Base-by-base conservation (phyloP, 2,888 invertebrate genomes). In the Ophion slaviceki region DNA sequence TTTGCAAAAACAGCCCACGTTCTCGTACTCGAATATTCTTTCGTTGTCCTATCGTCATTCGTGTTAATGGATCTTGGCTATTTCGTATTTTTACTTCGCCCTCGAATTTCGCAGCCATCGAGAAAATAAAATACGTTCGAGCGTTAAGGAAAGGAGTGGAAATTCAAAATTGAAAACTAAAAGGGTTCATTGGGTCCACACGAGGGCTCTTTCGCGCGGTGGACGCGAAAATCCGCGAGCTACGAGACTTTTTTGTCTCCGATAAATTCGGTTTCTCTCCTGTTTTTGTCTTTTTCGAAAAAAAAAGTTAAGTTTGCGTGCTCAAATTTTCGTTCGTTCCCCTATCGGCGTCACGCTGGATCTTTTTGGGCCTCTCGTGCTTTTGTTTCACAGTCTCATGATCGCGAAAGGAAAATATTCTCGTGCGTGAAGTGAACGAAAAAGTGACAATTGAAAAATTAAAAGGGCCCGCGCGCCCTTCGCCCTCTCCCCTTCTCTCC, bases 381-480 rank as follows among this genome's bases (percentile, higher is more conserved):
- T 3, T 70, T 6, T n/a, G 17, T 70, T 28, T 70, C 8, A 14
- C 53, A 14, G 14, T 14, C 7, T 61, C 24, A 5, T 20, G 24
- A 20, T 24, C 8, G 17, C 20, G 10, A 20, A 36, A 32, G 11
- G 11, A 10, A 36, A 59, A 59, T 3, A 28, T 57, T n/a, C 11
- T 36, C n/a, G 28, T 59, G 72, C 0, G 36, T 20, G 32, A 40
- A 59, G 5, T 28, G 4, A 20, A 6, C n/a, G 0, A 40, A 24
- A 24, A 61, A 74, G 14, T 53, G 53, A 53, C n/a, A 32, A 59
- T 59, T 59, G n/a, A 32, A 1, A 59, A 72, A 72, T 17, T 7
- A 24, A 45, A n/a, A 72, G 72, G 57, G 72, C 72, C 14, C 36
- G 57, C 57, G 57, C 68, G 11, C 71, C 7, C 74, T 11, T 40